phyloP scores from a whole-genome alignment of 2,797 vertebrate genomes.

The Scolopax rusticola region DNA sequence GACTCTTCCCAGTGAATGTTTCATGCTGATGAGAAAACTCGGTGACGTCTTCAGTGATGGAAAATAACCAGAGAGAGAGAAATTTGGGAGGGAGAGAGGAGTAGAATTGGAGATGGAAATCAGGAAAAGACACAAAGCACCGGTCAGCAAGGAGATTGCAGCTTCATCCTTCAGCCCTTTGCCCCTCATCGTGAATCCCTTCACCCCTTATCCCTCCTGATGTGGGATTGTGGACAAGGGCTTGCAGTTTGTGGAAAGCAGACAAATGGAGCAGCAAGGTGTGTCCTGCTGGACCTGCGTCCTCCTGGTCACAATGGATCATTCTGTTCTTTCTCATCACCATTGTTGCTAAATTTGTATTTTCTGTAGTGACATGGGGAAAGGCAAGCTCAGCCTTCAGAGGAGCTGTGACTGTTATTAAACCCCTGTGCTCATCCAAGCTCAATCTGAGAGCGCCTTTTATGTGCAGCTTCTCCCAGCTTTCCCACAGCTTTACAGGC shows the following conservation, averaged over 20 bases:
- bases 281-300: background rate
- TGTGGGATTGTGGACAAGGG: background rate
- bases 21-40: constrained; percentile 10
- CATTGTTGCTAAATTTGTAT: fast-evolving
- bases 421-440: background rate
- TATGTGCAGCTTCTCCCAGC: background rate
- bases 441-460: background rate
- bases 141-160: fast-evolving
- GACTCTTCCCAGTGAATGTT: background rate
- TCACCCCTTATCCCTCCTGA: background rate
- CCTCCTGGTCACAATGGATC: background rate
- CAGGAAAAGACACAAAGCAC: background rate
- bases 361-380: background rate
- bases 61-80: background rate
- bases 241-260: fast-evolving
- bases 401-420: background rate
- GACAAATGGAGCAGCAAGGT: background rate
- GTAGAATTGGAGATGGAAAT: background rate
- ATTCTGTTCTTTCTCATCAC: background rate
- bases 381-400: background rate
- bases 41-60: background rate
- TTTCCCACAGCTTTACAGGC: background rate
- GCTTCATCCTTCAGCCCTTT: background rate
- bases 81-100: background rate
- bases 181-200: background rate